Conservation (phyloP, 2,888 invertebrate genomes). For the Scaptomyza flava region DNA sequence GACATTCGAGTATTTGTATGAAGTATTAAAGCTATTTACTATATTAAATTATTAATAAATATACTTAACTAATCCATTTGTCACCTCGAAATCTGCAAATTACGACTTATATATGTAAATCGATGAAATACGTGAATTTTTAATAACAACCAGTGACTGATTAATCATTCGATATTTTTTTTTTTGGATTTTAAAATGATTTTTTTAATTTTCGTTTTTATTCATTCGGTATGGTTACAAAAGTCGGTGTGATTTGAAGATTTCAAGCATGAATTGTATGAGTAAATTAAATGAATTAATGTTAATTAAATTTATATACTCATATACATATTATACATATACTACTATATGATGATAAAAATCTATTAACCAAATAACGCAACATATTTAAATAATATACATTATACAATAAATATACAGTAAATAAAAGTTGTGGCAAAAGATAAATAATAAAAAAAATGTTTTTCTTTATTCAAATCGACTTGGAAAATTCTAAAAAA, state of each 20-base stretch:
- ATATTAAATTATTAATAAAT: background rate
- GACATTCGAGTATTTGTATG: constrained; percentile 38
- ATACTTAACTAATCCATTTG: constrained; percentile 25
- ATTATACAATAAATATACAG: constrained; percentile 52
- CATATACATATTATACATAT: constrained; percentile 56
- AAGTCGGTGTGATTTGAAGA: constrained; percentile 2
- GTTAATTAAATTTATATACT: constrained; percentile 77
- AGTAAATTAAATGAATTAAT: constrained; percentile 64
- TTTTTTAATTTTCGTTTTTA: background rate
- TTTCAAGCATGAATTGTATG: constrained; percentile 43
- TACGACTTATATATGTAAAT: background rate
- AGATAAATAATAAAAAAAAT: constrained; percentile 2
- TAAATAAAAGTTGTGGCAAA: constrained; percentile 56
- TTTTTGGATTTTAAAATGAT: constrained; percentile 3
- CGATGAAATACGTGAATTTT: background rate
- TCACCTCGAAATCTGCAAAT: constrained; percentile 14
- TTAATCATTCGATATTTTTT: constrained; percentile 2
- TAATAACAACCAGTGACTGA: constrained; percentile 26
- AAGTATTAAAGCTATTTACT: constrained; percentile 56
- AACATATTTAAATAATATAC: constrained; percentile 43
- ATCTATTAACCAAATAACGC: constrained; percentile 45
- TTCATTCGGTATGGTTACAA: constrained; percentile 8
- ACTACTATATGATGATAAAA: constrained; percentile 19
- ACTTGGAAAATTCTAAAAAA: no score
- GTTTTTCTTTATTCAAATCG: background rate